phyloP scores from a whole-genome alignment of 1,140 invertebrate species.

The Pygmarrhopalites habei region DNA sequence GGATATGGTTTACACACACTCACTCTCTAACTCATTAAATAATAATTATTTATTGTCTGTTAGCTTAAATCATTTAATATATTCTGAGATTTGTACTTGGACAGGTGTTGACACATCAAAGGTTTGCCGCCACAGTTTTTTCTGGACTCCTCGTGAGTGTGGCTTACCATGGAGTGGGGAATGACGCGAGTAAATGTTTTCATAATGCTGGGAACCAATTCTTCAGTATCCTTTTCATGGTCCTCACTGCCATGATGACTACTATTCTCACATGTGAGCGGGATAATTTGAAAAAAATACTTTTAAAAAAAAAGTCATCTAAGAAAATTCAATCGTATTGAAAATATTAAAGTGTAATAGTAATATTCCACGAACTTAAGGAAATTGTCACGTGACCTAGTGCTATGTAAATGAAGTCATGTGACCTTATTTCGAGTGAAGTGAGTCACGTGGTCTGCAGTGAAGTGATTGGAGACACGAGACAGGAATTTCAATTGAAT shows the following conservation, averaged over 20 bases:
- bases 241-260: conserved; percentile 95
- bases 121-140: conserved; percentile 75
- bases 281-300: conserved; percentile 47
- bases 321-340: conserved; percentile 65
- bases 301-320: background rate
- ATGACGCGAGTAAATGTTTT: conserved; percentile 83
- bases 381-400: background rate
- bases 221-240: conserved; percentile 89
- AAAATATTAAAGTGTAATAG: conserved; percentile 50
- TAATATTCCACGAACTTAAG: background rate
- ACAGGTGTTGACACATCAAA: conserved; percentile 74
- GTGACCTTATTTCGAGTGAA: too few species aligned
- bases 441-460: too few species aligned
- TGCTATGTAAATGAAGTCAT: too few species aligned
- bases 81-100: too few species aligned
- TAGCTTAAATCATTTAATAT: too few species aligned
- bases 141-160: conserved; percentile 78
- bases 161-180: conserved; percentile 86
- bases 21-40: too few species aligned
- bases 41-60: too few species aligned
- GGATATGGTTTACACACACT: too few species aligned
- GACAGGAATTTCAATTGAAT: too few species aligned
- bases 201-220: conserved; percentile 91
- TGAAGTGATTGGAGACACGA: too few species aligned
- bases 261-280: conserved; percentile 95